Evolutionary conservation across 2,113 vertebrate genomes (phyloP).

Genomic region (Labeo catla): DNA sequence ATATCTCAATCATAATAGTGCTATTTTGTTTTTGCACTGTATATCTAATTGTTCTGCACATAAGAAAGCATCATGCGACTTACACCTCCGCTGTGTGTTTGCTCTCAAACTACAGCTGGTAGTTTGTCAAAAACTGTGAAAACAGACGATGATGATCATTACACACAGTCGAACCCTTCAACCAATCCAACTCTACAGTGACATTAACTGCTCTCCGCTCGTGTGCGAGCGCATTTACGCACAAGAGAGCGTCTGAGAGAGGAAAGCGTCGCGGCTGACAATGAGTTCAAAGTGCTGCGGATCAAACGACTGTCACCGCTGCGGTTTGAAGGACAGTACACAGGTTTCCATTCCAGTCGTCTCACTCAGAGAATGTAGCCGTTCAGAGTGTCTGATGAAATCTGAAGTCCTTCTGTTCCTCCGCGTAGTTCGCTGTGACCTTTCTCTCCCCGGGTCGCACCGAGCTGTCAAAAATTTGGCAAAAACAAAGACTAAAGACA

Average conservation of each 20-base stretch:
- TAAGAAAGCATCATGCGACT: background rate
- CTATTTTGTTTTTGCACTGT: background rate
- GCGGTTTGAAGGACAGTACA: conserved; percentile 71
- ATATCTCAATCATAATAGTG: background rate
- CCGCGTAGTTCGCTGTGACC: conserved; percentile 68
- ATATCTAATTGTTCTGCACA: background rate
- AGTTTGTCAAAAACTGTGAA: background rate
- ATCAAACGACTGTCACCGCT: conserved; percentile 69
- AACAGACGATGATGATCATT: background rate
- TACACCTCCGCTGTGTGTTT: too few relatives aligned
- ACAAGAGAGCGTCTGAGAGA: background rate
- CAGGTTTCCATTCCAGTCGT: conserved; percentile 66
- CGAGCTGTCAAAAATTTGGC: conserved; percentile 73
- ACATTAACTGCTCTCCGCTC: background rate
- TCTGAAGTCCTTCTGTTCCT: conserved; percentile 54
- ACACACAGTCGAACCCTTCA: background rate
- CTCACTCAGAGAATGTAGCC: conserved; percentile 48
- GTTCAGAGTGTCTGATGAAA: conserved; percentile 55
- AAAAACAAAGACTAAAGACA: conserved; percentile 59
- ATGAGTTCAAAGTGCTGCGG: conserved; percentile 67
- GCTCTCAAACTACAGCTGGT: background rate
- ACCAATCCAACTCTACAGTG: background rate
- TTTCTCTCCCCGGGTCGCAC: conserved; percentile 68
- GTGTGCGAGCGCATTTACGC: conserved; percentile 52
- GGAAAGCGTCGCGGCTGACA: conserved; percentile 57